Evolutionary conservation across 1,140 invertebrate species (phyloP).

Genomic region (Myzus persicae): DNA sequence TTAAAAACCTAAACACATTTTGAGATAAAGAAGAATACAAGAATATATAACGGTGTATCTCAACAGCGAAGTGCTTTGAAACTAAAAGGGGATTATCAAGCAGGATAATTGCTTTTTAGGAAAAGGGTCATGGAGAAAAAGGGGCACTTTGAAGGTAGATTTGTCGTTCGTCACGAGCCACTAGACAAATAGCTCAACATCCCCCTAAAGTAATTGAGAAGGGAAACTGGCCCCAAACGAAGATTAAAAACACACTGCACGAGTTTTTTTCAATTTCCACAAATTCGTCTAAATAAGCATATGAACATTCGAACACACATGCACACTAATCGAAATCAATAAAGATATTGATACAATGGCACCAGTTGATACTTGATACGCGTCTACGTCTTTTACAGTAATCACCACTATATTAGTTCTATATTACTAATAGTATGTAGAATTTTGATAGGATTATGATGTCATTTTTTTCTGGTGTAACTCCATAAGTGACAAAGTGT

Average conservation of each 20-base stretch:
- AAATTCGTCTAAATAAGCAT: not conserved
- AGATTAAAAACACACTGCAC: not conserved
- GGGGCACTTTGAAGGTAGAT: constrained; percentile 8
- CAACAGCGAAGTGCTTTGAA: not conserved
- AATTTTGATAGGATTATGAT: no score
- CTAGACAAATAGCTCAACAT: constrained; percentile 29
- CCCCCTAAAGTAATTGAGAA: constrained; percentile 7
- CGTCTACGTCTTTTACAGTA: not conserved
- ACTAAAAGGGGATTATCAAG: constrained; percentile 28
- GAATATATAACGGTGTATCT: not conserved
- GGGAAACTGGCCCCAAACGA: not conserved
- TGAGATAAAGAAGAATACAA: not conserved
- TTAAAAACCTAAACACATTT: not conserved
- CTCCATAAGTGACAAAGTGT: no score
- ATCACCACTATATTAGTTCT: not conserved
- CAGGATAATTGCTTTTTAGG: constrained; percentile 26
- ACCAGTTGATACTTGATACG: not conserved
- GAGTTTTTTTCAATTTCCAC: not conserved
- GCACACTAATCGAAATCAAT: not conserved
- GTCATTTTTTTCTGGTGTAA: no score
- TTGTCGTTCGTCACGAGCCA: constrained; percentile 19
- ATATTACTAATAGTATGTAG: not conserved
- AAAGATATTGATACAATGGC: not conserved
- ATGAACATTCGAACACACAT: not conserved
- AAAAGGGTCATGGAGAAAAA: not conserved